Evolutionary conservation across 2,888 invertebrate genomes (phyloP).

Genomic region (Auanema freiburgensis): DNA sequence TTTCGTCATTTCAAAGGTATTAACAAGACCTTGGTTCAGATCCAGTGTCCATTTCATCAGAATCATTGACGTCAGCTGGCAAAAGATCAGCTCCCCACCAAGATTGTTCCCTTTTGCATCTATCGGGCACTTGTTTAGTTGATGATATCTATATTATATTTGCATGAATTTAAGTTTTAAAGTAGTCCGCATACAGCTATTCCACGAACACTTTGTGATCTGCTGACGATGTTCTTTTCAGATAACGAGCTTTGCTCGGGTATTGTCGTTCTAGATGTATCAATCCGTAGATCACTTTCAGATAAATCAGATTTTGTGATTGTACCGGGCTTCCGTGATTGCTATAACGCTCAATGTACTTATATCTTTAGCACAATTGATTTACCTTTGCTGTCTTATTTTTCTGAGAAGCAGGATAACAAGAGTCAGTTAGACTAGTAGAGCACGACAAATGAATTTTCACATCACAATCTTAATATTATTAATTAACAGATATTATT

Average conservation of each 20-base stretch:
- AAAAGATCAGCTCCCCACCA: too few relatives aligned
- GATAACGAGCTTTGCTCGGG: slow-evolving; percentile 46
- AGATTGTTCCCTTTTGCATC: slow-evolving; percentile 20
- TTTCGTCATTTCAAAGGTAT: neutral
- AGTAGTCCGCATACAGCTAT: neutral
- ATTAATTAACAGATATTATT: too few relatives aligned
- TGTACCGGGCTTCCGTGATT: slow-evolving; percentile 34
- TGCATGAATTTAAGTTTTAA: neutral
- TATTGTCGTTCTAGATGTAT: too few relatives aligned
- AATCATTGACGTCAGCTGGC: too few relatives aligned
- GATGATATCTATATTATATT: slow-evolving; percentile 1
- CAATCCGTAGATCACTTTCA: slow-evolving; percentile 29
- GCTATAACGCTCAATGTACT: slow-evolving; percentile 11
- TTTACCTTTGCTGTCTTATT: neutral
- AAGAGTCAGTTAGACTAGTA: slow-evolving; percentile 78
- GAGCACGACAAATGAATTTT: slow-evolving; percentile 84
- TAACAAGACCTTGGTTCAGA: neutral
- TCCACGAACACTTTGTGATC: slow-evolving; percentile 41
- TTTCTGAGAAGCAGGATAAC: slow-evolving; percentile 69
- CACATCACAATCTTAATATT: slow-evolving; percentile 79
- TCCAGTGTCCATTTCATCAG: neutral
- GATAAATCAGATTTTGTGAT: slow-evolving; percentile 39
- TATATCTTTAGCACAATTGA: slow-evolving; percentile 8
- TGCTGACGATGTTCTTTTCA: slow-evolving; percentile 29
- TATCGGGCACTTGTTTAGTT: neutral